phyloP scores from a whole-genome alignment of 2,113 vertebrate species.

The Pseudolaguvia tuberculata region DNA sequence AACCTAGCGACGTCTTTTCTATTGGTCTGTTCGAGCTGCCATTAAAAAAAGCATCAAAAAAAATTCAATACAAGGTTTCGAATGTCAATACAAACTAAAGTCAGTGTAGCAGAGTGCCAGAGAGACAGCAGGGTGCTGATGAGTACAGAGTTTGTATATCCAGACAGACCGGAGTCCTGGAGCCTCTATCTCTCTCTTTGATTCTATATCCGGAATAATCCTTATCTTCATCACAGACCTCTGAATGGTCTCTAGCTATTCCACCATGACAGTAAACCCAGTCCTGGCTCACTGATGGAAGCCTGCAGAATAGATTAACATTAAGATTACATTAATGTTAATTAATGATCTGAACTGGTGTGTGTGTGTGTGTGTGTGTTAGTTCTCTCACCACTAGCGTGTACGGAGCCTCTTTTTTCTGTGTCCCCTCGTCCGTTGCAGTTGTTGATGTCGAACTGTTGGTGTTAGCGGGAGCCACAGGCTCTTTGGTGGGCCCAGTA shows the following conservation, averaged over 20 bases:
- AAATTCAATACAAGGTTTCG: not conserved
- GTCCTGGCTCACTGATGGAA: conserved; percentile 70
- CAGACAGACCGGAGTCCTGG: not conserved
- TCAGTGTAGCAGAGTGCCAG: not conserved
- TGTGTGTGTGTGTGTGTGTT: not conserved
- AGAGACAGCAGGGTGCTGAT: not conserved
- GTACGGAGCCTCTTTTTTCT: conserved; percentile 90
- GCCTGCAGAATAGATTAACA: conserved; percentile 53
- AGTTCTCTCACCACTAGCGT: conserved; percentile 79
- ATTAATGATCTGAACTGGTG: not conserved
- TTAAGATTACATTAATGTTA: not conserved
- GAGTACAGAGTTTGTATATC: not conserved
- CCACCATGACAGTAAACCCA: conserved; percentile 75
- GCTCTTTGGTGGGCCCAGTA: conserved; percentile 74
- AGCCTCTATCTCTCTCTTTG: too few species aligned
- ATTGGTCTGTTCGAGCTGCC: not conserved
- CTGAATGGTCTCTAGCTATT: conserved; percentile 57
- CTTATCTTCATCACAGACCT: not conserved
- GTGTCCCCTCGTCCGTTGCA: conserved; percentile 52
- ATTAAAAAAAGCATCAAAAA: not conserved
- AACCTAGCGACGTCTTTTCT: not conserved
- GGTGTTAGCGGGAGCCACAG: conserved; percentile 49
- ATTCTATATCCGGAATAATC: not conserved
- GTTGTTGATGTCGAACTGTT: conserved; percentile 47
- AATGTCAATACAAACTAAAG: not conserved